These are phyloP conservation scores for Ophioninae sp. DNA, from an alignment of 2,888 invertebrate species.

Conservation along the genomic window DNA sequence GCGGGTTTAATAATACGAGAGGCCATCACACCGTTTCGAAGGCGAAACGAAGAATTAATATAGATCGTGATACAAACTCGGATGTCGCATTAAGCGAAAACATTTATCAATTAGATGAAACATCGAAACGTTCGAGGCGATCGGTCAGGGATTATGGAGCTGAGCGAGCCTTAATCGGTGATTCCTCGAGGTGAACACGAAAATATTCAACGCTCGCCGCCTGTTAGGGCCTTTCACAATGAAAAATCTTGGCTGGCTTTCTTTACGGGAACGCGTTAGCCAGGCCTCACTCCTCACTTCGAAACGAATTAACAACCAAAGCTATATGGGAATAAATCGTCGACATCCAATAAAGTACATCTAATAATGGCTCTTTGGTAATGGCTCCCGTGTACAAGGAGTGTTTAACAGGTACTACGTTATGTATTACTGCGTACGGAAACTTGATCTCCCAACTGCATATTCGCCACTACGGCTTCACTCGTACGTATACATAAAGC, in stretches of 20 bases:
- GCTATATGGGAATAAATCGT: conserved; percentile 52
- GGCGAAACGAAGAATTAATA: conserved; percentile 3
- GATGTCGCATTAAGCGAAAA: not conserved
- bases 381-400: conserved; percentile 54
- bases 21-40: not conserved
- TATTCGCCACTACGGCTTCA: conserved; percentile 6
- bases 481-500: not conserved
- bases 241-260: conserved; percentile 23
- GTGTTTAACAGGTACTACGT: conserved; percentile 58
- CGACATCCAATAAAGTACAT: conserved; percentile 55
- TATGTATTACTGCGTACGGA: conserved; percentile 55
- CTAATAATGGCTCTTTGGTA: conserved; percentile 61
- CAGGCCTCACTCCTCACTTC: not conserved
- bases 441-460: conserved; percentile 57
- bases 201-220: not conserved
- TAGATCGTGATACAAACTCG: not conserved
- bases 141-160: not conserved
- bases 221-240: conserved; percentile 32
- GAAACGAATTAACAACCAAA: conserved; percentile 38
- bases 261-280: not conserved
- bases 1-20: conserved; percentile 16
- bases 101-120: conserved; percentile 13
- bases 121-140: not conserved
- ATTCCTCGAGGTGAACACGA: not conserved
- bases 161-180: not conserved